A percentile compares a stretch with the other conserved stretches of the same genome.
Conservation (phyloP, 2,888 invertebrate species). For the Dolichomitus sp. region DNA sequence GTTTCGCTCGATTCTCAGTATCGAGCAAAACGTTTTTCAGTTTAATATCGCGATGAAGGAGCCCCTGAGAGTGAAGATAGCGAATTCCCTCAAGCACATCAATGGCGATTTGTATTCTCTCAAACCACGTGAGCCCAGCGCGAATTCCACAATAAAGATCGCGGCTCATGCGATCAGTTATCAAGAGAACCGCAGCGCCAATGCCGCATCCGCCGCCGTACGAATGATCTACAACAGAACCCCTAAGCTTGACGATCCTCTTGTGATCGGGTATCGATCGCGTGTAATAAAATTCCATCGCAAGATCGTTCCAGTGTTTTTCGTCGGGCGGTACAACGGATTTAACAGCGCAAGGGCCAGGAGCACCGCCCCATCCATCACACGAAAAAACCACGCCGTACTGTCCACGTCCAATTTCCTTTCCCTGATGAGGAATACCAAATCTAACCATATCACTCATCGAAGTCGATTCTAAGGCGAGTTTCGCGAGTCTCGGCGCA, state of each 20-base stretch:
- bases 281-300: conserved; percentile 97
- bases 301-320: conserved; percentile 95
- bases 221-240: conserved; percentile 93
- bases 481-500: conserved; percentile 93
- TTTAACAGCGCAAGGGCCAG: conserved; percentile 93
- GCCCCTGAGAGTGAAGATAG: conserved; percentile 95
- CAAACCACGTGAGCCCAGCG: conserved; percentile 89
- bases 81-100: conserved; percentile 96
- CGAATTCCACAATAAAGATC: conserved; percentile 93
- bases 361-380: conserved; percentile 91
- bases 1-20: conserved; percentile 90
- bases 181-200: conserved; percentile 92
- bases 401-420: conserved; percentile 93
- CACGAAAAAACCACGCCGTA: conserved; percentile 96
- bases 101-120: conserved; percentile 91
- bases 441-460: conserved; percentile 92
- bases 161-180: conserved; percentile 91
- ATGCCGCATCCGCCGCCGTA: conserved; percentile 88
- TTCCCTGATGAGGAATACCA: conserved; percentile 90
- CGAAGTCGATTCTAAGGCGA: conserved; percentile 94
- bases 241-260: conserved; percentile 91
- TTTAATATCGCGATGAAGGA: conserved; percentile 96
- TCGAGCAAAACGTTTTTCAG: conserved; percentile 96
- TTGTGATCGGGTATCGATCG: conserved; percentile 94
- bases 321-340: conserved; percentile 96